Evolutionary conservation across 2,888 invertebrate genomes (phyloP).

Genomic region (Cyaniris semiargus): DNA sequence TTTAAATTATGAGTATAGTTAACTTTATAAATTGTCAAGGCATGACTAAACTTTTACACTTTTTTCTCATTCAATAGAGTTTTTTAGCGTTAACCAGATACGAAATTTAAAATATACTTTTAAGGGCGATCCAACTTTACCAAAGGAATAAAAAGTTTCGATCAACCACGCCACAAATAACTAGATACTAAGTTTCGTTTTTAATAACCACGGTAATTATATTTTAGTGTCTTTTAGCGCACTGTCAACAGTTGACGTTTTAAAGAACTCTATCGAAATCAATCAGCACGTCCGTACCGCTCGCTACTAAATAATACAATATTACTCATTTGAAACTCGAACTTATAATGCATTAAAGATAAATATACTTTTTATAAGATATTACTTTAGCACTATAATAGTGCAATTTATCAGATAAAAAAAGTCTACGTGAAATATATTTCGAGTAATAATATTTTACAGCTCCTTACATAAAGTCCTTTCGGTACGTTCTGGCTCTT

Average conservation of each 20-base stretch:
- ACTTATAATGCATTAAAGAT: too few relatives aligned
- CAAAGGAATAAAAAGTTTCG: neutral
- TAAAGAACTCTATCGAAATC: too few relatives aligned
- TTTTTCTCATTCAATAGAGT: neutral
- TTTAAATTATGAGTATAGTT: neutral
- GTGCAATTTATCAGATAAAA: neutral
- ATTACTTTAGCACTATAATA: neutral
- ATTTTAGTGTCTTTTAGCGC: too few relatives aligned
- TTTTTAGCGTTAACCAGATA: neutral
- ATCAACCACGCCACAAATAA: neutral
- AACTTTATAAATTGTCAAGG: neutral
- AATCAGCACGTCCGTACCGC: too few relatives aligned
- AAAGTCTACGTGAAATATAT: neutral
- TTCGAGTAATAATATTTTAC: conserved; percentile 2
- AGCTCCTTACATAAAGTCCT: conserved; percentile 9
- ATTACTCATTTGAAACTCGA: too few relatives aligned
- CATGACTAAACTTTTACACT: neutral
- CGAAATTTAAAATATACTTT: neutral
- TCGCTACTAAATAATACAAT: too few relatives aligned
- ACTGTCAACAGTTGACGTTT: too few relatives aligned
- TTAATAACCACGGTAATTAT: too few relatives aligned
- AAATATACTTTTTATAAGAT: too few relatives aligned
- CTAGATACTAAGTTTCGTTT: too few relatives aligned
- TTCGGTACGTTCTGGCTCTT: conserved; percentile 33
- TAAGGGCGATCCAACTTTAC: neutral